Percentiles rank a stretch among this genome's conserved stretches.
phyloP scores from a whole-genome alignment of 2,113 vertebrate genomes.

The Clinocottus analis region DNA sequence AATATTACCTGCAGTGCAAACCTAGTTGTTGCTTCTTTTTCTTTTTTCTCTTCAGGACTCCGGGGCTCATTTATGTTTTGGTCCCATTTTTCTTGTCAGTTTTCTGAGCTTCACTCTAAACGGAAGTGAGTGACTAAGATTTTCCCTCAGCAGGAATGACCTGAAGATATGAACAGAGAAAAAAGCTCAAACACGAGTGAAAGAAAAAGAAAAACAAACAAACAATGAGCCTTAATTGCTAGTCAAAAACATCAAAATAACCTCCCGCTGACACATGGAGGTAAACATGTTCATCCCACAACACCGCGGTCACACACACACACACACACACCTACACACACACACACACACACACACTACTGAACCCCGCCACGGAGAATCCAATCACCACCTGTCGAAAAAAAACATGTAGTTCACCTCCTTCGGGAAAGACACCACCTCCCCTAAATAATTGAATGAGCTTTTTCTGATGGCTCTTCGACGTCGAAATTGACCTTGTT shows the following conservation, averaged over 20 bases:
- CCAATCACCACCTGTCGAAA: conserved; percentile 50
- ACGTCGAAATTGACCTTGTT: conserved; percentile 75
- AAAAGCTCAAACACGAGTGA: background rate
- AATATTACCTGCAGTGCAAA: background rate
- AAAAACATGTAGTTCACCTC: conserved; percentile 67
- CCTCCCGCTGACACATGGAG: background rate
- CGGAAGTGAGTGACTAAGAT: background rate
- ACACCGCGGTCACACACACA: conserved; percentile 4
- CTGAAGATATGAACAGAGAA: background rate
- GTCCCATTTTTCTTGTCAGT: background rate
- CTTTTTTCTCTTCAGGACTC: background rate
- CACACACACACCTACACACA: background rate
- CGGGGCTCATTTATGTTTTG: background rate
- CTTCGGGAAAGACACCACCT: conserved; percentile 63
- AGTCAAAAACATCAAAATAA: background rate
- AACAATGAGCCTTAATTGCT: background rate
- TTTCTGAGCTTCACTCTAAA: background rate
- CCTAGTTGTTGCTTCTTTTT: background rate
- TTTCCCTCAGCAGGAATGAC: background rate
- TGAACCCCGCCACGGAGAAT: conserved; percentile 31
- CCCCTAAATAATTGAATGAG: conserved; percentile 77
- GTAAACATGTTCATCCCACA: conserved; percentile 16
- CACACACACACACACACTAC: conserved; percentile 1
- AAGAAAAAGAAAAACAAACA: background rate
- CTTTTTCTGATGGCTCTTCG: conserved; percentile 73